Percentiles rank a stretch among this genome's conserved stretches.
phyloP scores from a whole-genome alignment of 2,113 vertebrate genomes.

The Tapirus terrestris region DNA sequence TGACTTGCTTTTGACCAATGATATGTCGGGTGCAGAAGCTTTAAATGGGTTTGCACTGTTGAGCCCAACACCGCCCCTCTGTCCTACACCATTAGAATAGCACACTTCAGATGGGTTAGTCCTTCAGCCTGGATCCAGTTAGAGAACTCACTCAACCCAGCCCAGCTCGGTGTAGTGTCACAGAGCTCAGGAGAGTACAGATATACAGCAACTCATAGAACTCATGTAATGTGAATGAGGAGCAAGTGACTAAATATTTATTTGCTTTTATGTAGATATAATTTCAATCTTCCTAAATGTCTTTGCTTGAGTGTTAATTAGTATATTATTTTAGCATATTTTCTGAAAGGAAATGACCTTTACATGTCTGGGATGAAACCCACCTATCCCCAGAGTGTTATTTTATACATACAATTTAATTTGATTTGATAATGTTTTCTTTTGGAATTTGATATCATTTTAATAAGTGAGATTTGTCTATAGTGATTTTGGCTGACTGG shows the following conservation, averaged over 20 bases:
- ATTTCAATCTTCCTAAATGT: background rate
- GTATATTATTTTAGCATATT: background rate
- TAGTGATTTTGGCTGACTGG: background rate
- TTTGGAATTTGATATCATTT: background rate
- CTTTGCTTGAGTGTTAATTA: background rate
- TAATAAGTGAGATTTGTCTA: background rate
- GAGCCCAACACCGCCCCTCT: background rate
- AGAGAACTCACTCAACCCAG: background rate
- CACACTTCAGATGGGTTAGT: background rate
- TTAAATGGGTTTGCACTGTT: background rate
- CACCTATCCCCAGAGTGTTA: background rate
- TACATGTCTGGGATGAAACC: background rate
- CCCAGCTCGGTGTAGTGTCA: background rate
- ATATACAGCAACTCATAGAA: background rate
- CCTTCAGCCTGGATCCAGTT: background rate
- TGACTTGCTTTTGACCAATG: no score
- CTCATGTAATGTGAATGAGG: background rate
- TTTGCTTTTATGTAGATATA: background rate
- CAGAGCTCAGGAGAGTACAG: background rate
- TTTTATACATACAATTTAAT: background rate
- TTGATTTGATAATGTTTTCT: slow-evolving; percentile 10
- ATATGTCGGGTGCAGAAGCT: background rate
- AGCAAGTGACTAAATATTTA: background rate
- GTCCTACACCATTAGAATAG: background rate
- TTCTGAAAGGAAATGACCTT: background rate